Evolutionary conservation across 2,888 invertebrate species (phyloP).

Genomic region (Acanthopleura granulata): DNA sequence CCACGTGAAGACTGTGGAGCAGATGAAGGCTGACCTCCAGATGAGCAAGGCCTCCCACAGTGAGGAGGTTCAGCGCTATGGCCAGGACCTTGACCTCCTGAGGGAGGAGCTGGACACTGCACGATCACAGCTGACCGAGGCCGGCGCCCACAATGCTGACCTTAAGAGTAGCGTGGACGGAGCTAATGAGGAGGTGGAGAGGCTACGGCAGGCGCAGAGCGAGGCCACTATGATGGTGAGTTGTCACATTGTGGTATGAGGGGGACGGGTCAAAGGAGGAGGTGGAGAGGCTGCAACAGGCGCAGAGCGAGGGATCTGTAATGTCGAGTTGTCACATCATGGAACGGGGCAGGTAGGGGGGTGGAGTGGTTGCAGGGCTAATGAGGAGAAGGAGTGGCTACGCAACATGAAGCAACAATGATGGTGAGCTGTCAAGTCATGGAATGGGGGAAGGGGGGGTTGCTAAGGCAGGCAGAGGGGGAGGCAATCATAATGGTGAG

Average conservation of each 20-base stretch:
- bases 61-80: conserved; percentile 57
- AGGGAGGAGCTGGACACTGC: conserved; percentile 50
- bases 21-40: conserved; percentile 61
- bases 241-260: background rate
- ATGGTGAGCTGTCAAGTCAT: too few relatives aligned
- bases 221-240: conserved; percentile 53
- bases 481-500: conserved; percentile 51
- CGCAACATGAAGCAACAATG: too few relatives aligned
- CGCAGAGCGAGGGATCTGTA: conserved; percentile 52
- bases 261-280: conserved; percentile 39
- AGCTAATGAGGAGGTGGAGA: conserved; percentile 54
- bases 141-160: conserved; percentile 45
- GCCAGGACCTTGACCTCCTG: conserved; percentile 53
- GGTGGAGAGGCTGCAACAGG: conserved; percentile 47
- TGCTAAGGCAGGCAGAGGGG: conserved; percentile 50
- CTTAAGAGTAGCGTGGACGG: conserved; percentile 46
- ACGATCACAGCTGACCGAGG: conserved; percentile 49
- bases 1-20: conserved; percentile 59
- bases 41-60: conserved; percentile 48
- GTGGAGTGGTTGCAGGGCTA: conserved; percentile 44
- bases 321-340: too few relatives aligned
- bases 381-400: conserved; percentile 54
- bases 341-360: conserved; percentile 50
- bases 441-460: too few relatives aligned
- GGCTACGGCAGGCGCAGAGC: conserved; percentile 49